phyloP scores from a whole-genome alignment of 2,888 invertebrate genomes.

The Masnerella sp. region DNA sequence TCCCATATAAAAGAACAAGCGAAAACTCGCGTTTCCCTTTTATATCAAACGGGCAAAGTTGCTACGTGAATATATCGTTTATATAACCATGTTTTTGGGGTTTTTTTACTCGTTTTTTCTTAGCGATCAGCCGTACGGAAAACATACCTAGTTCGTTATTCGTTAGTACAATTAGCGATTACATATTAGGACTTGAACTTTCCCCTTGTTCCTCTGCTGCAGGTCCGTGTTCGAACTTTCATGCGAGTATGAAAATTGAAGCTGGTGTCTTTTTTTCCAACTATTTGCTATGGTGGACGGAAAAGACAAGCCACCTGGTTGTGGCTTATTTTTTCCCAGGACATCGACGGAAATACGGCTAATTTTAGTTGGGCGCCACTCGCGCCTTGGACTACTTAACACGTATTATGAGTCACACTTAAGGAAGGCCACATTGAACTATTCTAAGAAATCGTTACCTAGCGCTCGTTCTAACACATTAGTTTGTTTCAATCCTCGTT shows the following conservation, averaged over 20 bases:
- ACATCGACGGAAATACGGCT: conserved; percentile 42
- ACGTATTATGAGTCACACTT: conserved; percentile 70
- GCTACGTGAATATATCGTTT: conserved; percentile 30
- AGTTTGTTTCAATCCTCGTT: conserved; percentile 30
- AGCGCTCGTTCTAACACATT: conserved; percentile 70
- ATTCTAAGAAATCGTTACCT: conserved; percentile 74
- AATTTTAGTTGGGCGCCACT: conserved; percentile 21
- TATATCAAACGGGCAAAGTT: conserved; percentile 65
- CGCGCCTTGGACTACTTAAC: conserved; percentile 61
- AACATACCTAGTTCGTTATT: conserved; percentile 35
- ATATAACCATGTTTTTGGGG: conserved; percentile 1
- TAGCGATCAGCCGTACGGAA: conserved; percentile 57
- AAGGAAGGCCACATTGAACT: conserved; percentile 78
- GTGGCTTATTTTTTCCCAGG: conserved; percentile 8
- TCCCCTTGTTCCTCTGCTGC: conserved; percentile 44
- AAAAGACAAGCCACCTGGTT: not conserved
- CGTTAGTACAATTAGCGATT: conserved; percentile 54
- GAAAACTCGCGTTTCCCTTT: conserved; percentile 3
- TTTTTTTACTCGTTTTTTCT: conserved; percentile 24
- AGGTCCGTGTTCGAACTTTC: conserved; percentile 62
- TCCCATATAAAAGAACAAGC: conserved; percentile 65
- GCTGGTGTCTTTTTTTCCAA: conserved; percentile 23
- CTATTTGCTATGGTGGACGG: conserved; percentile 8
- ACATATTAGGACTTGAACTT: conserved; percentile 59
- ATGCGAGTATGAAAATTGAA: conserved; percentile 45